These are phyloP conservation scores for Uloborus plumipes DNA, from an alignment of 2,888 invertebrate genomes.

Conservation along the genomic window DNA sequence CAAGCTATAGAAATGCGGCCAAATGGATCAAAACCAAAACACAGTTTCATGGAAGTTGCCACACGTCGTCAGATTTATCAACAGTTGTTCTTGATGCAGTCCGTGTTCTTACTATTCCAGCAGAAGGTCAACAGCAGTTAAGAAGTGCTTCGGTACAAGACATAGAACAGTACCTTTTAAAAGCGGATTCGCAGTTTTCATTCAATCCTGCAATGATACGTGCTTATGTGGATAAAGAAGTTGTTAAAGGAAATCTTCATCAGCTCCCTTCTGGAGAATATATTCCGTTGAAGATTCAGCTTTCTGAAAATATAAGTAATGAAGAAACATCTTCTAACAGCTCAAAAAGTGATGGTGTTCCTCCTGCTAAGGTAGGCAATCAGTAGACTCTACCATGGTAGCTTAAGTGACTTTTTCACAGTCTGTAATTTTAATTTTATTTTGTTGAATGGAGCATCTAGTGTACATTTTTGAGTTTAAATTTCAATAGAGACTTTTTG, in stretches of 20 bases:
- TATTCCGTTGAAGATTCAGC: conserved; percentile 19
- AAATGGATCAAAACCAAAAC: conserved; percentile 79
- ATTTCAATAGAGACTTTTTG: no score
- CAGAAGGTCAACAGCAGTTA: conserved; percentile 19
- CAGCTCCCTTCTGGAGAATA: conserved; percentile 72
- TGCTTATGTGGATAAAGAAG: conserved; percentile 79
- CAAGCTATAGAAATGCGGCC: conserved; percentile 86
- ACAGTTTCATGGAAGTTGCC: conserved; percentile 71
- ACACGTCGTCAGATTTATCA: conserved; percentile 36
- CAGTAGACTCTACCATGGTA: no score
- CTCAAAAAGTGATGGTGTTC: conserved; percentile 19
- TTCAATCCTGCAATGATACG: conserved; percentile 73
- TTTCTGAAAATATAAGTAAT: conserved; percentile 4
- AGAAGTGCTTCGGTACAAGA: conserved; percentile 68
- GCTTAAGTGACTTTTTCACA: no score
- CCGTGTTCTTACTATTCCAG: conserved; percentile 3
- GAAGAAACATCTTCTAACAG: not conserved
- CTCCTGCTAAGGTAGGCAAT: conserved; percentile 10
- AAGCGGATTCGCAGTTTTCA: conserved; percentile 67
- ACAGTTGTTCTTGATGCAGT: conserved; percentile 45
- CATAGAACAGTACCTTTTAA: conserved; percentile 69
- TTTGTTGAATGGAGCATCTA: no score
- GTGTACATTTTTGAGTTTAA: no score
- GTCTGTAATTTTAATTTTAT: no score
- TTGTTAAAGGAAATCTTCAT: conserved; percentile 79